phyloP scores from a whole-genome alignment of 2,797 vertebrate genomes.

The Potorous gilbertii region DNA sequence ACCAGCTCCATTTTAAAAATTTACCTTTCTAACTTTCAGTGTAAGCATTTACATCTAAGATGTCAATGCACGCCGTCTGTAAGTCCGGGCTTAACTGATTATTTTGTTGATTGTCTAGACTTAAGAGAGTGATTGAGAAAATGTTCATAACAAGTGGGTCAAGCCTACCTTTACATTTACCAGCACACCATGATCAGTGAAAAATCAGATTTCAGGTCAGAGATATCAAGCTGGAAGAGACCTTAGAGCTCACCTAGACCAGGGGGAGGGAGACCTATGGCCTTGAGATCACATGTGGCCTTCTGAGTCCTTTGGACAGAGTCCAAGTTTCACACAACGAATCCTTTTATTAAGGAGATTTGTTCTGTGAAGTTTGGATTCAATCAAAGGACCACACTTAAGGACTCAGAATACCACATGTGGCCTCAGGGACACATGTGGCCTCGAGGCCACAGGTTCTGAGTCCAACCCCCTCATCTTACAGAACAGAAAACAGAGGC shows the following conservation, averaged over 20 bases:
- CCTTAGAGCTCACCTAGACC: background rate
- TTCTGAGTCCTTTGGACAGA: too few relatives aligned
- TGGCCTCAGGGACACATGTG: too few relatives aligned
- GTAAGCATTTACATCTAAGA: background rate
- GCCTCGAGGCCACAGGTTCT: too few relatives aligned
- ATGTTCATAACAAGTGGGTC: background rate
- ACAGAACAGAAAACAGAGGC: background rate
- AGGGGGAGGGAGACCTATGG: too few relatives aligned
- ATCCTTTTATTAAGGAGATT: too few relatives aligned
- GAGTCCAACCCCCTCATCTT: background rate
- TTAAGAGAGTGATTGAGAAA: background rate
- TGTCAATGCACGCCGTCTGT: background rate
- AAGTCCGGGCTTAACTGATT: background rate
- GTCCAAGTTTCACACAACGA: too few relatives aligned
- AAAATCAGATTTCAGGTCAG: background rate
- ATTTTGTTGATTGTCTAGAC: background rate
- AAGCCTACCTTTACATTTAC: background rate
- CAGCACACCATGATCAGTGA: background rate
- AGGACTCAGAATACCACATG: too few relatives aligned
- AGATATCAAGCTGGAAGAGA: background rate
- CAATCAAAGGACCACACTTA: too few relatives aligned
- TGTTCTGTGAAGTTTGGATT: too few relatives aligned
- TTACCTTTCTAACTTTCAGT: background rate
- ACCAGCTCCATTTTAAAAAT: background rate
- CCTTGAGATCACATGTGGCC: too few relatives aligned